Base-by-base conservation (phyloP, 2,888 invertebrate species). In the Oxyteleia sp. region DNA sequence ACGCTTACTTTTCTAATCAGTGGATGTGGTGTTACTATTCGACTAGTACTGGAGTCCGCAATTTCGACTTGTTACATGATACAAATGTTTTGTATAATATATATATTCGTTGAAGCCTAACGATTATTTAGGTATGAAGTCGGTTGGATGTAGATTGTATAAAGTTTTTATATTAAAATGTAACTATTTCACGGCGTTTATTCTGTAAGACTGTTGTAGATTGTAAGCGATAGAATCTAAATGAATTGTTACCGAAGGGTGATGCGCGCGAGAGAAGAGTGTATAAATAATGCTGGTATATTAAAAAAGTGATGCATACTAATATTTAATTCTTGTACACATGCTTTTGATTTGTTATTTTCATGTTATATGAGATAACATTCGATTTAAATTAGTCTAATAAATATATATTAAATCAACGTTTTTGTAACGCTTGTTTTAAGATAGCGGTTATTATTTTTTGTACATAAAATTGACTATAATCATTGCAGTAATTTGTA, bases 171-270 rank as follows among this genome's bases (percentile, higher is more conserved):
- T 75, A 75, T 64, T 10, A 43, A 61, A 41, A 57, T 43, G 35
- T 29, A 49, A 26, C 35, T 53, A 49, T 49, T 53, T 18, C 0
- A 55, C 47, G 69, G 64, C 64, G 38, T 49, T 13, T 66, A 59
- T 80, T 72, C 79, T 72, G 43, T 66, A 80, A 80, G 79, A 80
- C 79, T 79, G 79, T 64, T 79, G 55, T 79, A 71, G 79, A 71
- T 64, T 71, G 71, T 71, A 79, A 69, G 68, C 45, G 13, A 49
- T 26, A 47, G 26, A 71, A 59, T 66, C 15, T 35, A 13, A 20
- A 53, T 38, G 38, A n/a, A 43, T 75, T 74, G 64, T 74, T 74
- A 74, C 64, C 47, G 43, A 8, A 32, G 47, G 55, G 59, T 41
- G 26, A 53, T 47, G 38, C 10, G 29, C 13, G 13, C 8, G 4